Evolutionary conservation across 1,140 invertebrate species (phyloP).

Genomic region (Anagrus nilaparvatae): DNA sequence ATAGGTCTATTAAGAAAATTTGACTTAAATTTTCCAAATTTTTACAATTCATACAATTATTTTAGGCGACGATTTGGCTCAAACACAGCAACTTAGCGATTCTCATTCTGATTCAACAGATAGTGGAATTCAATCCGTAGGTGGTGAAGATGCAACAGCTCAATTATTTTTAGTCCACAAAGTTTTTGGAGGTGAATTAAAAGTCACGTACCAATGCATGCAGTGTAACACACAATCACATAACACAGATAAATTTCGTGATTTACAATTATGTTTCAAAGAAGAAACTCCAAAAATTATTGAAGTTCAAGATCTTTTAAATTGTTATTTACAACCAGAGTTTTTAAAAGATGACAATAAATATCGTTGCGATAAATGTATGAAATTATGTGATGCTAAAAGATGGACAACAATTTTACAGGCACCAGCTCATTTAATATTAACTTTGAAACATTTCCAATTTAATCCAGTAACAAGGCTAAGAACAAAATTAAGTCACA

Average conservation of each 20-base stretch:
- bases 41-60: conserved; percentile 6
- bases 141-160: conserved; percentile 28
- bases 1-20: too few relatives aligned
- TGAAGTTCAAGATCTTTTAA: conserved; percentile 58
- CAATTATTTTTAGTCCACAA: conserved; percentile 47
- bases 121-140: conserved; percentile 41
- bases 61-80: conserved; percentile 31
- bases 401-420: conserved; percentile 60
- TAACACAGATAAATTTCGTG: conserved; percentile 66
- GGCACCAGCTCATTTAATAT: conserved; percentile 63
- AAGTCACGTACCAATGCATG: conserved; percentile 60
- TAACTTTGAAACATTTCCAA: conserved; percentile 75
- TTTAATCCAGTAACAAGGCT: conserved; percentile 56
- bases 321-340: conserved; percentile 67
- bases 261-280: conserved; percentile 72
- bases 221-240: conserved; percentile 58
- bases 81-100: conserved; percentile 31
- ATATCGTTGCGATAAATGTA: conserved; percentile 70
- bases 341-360: conserved; percentile 69
- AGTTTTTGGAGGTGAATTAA: conserved; percentile 62
- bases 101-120: conserved; percentile 41
- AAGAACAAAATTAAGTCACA: conserved; percentile 62
- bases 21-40: too few relatives aligned
- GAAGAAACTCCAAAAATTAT: conserved; percentile 45
- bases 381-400: conserved; percentile 62